phyloP scores from a whole-genome alignment of 2,797 vertebrate species.

The Chanos chanos region DNA sequence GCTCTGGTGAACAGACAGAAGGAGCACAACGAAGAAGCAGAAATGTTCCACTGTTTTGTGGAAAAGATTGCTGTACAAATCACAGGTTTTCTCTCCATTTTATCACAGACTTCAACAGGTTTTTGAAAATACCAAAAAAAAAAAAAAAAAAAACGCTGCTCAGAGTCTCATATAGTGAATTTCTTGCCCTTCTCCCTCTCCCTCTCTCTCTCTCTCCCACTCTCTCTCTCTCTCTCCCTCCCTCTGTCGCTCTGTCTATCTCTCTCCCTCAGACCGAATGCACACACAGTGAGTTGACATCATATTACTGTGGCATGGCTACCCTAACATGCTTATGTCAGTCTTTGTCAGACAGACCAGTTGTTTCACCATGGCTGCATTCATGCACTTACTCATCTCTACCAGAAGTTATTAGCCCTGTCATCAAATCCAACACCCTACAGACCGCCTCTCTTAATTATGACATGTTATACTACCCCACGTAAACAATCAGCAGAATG shows the following conservation, averaged over 20 bases:
- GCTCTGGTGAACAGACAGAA: no score
- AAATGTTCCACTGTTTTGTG: background rate
- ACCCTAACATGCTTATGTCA: slow-evolving; percentile 53
- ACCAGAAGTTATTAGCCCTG: no score
- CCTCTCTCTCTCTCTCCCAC: background rate
- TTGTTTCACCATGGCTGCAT: slow-evolving; percentile 54
- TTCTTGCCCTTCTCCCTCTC: no score
- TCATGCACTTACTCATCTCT: no score
- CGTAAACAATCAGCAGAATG: no score
- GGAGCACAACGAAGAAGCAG: slow-evolving; percentile 23
- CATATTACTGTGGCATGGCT: slow-evolving; percentile 49
- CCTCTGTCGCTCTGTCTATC: slow-evolving; percentile 21
- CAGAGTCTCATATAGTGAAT: no score
- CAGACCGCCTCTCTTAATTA: no score
- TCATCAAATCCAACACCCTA: no score
- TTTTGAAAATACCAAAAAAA: slow-evolving; percentile 50
- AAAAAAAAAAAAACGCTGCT: slow-evolving; percentile 52
- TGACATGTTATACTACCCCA: no score
- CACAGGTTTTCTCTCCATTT: slow-evolving; percentile 5
- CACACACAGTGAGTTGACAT: slow-evolving; percentile 34
- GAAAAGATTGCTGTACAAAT: slow-evolving; percentile 25
- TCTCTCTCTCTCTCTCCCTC: slow-evolving; percentile 31
- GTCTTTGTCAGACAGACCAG: slow-evolving; percentile 50
- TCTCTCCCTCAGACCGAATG: slow-evolving; percentile 18
- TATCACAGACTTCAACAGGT: slow-evolving; percentile 47